These are phyloP conservation scores for Anarhynchus alexandrinus DNA, from an alignment of 2,113 vertebrate species.

Conservation along the genomic window DNA sequence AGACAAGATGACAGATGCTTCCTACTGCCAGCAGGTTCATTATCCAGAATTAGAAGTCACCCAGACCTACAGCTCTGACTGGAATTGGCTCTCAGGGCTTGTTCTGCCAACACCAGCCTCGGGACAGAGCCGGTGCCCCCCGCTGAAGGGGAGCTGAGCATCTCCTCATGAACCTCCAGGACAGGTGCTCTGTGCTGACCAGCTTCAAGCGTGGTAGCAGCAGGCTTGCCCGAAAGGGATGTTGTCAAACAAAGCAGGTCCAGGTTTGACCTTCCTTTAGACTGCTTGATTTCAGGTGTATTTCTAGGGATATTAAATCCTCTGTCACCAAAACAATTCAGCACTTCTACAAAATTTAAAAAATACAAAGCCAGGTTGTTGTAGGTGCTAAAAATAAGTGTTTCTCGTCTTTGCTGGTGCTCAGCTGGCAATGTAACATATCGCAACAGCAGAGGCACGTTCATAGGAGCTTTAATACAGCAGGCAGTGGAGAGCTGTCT, in stretches of 20 bases:
- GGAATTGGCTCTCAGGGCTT: not conserved
- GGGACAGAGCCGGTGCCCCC: not conserved
- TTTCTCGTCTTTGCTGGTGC: not conserved
- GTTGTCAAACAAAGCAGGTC: not conserved
- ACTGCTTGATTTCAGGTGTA: not conserved
- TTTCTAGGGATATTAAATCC: not conserved
- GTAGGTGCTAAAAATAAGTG: not conserved
- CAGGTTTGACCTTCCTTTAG: not conserved
- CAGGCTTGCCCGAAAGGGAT: not conserved
- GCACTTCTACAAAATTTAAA: not conserved
- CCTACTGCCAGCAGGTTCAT: not conserved
- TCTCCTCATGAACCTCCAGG: not conserved
- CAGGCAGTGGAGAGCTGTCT: not conserved
- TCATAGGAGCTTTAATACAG: not conserved
- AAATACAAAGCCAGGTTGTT: not conserved
- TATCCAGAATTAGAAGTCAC: constrained; percentile 4
- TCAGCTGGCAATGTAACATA: not conserved
- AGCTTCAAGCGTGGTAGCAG: not conserved
- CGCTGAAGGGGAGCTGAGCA: not conserved
- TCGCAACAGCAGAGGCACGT: not conserved
- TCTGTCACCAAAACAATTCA: not conserved
- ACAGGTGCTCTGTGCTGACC: not conserved
- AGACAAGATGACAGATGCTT: not conserved
- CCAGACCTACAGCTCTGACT: not conserved
- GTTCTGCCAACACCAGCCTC: not conserved